Conservation (phyloP, 1,140 invertebrate genomes). For the Drosophila lacertosa region DNA sequence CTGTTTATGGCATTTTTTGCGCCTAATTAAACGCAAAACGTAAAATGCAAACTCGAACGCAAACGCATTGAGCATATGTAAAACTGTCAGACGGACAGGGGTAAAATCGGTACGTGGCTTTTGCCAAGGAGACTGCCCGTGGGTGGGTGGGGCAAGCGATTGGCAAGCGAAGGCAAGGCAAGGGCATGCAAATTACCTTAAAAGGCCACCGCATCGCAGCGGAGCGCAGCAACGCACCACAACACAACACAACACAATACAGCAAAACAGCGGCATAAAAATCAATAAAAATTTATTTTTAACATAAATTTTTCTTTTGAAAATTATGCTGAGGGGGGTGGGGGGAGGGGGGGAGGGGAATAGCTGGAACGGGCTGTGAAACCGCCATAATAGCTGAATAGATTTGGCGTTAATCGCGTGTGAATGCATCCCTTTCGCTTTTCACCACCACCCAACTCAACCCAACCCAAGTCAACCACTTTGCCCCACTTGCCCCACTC, state of each 20-base stretch:
- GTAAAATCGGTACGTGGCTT: conserved; percentile 51
- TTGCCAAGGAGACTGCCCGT: conserved; percentile 26
- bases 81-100: conserved; percentile 31
- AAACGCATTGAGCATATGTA: conserved; percentile 59
- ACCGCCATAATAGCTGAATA: conserved; percentile 14
- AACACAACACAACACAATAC: conserved; percentile 4
- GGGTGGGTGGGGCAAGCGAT: conserved; percentile 4
- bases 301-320: conserved; percentile 35
- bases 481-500: too few relatives aligned
- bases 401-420: conserved; percentile 51
- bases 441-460: neutral
- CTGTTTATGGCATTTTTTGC: conserved; percentile 61
- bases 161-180: conserved; percentile 37
- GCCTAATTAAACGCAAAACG: conserved; percentile 63
- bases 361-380: conserved; percentile 3
- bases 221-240: too few relatives aligned
- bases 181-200: conserved; percentile 55
- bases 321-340: conserved; percentile 16
- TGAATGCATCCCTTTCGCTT: conserved; percentile 49
- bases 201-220: conserved; percentile 45
- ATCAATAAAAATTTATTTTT: conserved; percentile 57
- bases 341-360: too few relatives aligned
- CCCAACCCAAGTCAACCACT: too few relatives aligned
- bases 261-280: too few relatives aligned
- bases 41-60: conserved; percentile 25